A percentile compares a stretch with the other conserved stretches of the same genome.
These are phyloP conservation scores for Salminus brasiliensis DNA, from an alignment of 2,113 vertebrate genomes.

Conservation along the genomic window DNA sequence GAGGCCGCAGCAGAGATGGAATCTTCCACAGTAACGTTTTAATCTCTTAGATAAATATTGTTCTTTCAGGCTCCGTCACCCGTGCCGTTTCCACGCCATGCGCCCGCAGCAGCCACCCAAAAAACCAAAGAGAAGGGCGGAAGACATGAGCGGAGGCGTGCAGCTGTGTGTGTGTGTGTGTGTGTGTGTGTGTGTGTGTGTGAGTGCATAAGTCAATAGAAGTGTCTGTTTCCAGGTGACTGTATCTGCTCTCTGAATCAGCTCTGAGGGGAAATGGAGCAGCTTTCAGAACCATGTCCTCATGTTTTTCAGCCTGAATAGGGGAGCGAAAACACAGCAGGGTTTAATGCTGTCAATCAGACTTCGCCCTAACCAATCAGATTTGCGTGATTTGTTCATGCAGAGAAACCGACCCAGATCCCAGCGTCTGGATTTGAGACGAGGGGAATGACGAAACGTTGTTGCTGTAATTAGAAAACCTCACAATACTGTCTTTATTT, in stretches of 20 bases:
- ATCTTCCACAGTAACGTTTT: slow-evolving; percentile 40
- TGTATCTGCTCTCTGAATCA: not conserved
- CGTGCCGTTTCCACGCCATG: not conserved
- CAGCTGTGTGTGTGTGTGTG: slow-evolving; percentile 4
- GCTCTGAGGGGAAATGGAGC: not conserved
- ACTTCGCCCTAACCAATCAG: not conserved
- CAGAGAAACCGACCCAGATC: not conserved
- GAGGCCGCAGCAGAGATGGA: not conserved
- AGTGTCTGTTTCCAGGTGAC: not conserved
- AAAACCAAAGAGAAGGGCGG: not conserved
- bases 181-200: slow-evolving; percentile 19
- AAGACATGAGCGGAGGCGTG: not conserved
- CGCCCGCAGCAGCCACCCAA: not conserved
- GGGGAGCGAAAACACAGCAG: not conserved
- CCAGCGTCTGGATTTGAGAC: not conserved
- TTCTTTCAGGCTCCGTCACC: slow-evolving; percentile 12
- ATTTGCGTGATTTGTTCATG: not conserved
- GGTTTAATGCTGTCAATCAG: not conserved
- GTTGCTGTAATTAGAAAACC: not conserved
- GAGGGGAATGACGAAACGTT: not conserved
- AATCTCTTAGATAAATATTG: slow-evolving; percentile 12
- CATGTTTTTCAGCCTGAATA: not conserved
- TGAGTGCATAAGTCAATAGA: not conserved
- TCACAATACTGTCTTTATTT: not conserved
- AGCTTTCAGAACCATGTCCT: not conserved